phyloP scores from a whole-genome alignment of 2,888 invertebrate genomes.

The Noctua comes region DNA sequence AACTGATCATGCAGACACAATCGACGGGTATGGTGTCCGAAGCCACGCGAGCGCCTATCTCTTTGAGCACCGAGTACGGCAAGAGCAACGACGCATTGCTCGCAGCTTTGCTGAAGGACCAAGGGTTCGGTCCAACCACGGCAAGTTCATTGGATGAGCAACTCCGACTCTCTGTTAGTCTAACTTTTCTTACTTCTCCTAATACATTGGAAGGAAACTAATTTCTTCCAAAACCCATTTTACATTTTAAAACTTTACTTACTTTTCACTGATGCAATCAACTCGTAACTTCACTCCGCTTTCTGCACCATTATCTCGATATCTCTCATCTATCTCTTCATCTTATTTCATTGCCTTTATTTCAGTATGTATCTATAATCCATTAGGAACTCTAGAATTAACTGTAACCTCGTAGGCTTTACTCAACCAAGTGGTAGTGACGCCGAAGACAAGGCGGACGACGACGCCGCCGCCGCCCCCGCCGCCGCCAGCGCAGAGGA shows the following conservation, averaged over 20 bases:
- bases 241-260: slow-evolving; percentile 50
- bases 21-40: slow-evolving; percentile 83
- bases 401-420: slow-evolving; percentile 89
- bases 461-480: slow-evolving; percentile 81
- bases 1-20: slow-evolving; percentile 81
- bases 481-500: slow-evolving; percentile 85
- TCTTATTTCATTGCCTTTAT: slow-evolving; percentile 62
- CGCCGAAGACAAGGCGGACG: slow-evolving; percentile 86
- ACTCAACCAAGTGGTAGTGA: slow-evolving; percentile 91
- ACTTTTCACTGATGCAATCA: slow-evolving; percentile 62
- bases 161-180: slow-evolving; percentile 90
- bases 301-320: slow-evolving; percentile 65
- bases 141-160: slow-evolving; percentile 91
- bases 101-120: slow-evolving; percentile 92
- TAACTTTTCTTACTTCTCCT: slow-evolving; percentile 68
- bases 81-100: slow-evolving; percentile 93
- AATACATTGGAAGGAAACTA: slow-evolving; percentile 46
- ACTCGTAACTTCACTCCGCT: slow-evolving; percentile 67
- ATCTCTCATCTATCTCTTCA: slow-evolving; percentile 62
- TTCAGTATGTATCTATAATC: slow-evolving; percentile 67
- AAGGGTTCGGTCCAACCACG: slow-evolving; percentile 93
- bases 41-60: slow-evolving; percentile 84
- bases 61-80: slow-evolving; percentile 89
- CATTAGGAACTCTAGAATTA: slow-evolving; percentile 74
- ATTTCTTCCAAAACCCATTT: slow-evolving; percentile 47